Percentiles rank a stretch among this genome's conserved stretches.
These are phyloP conservation scores for Sesamia nonagrioides DNA, from an alignment of 1,140 invertebrate genomes.

Conservation along the genomic window DNA sequence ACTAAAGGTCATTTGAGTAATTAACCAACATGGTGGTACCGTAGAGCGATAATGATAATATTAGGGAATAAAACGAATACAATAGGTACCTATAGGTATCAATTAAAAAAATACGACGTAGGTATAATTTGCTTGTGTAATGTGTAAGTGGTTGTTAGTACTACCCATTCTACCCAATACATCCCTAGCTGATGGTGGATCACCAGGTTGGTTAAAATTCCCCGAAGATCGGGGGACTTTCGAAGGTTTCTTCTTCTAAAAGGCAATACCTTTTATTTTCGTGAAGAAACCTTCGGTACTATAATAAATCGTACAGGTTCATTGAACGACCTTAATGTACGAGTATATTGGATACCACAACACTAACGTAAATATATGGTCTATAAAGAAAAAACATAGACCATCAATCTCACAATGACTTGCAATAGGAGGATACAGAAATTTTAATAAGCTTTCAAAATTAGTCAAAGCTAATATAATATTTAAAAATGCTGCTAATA, in stretches of 20 bases:
- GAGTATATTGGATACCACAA: neutral
- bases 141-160: neutral
- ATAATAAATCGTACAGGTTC: conserved; percentile 24
- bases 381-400: neutral
- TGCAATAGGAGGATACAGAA: neutral
- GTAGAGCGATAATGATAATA: conserved; percentile 11
- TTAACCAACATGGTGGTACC: conserved; percentile 17
- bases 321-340: conserved; percentile 42
- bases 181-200: too few species aligned
- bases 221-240: too few species aligned
- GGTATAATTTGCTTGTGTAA: neutral
- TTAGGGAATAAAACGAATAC: conserved; percentile 23
- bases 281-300: too few species aligned
- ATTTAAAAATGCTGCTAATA: conserved; percentile 5
- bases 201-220: too few species aligned
- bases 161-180: neutral
- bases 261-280: too few species aligned
- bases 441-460: neutral
- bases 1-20: conserved; percentile 20
- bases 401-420: neutral
- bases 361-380: neutral
- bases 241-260: too few species aligned
- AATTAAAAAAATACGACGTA: neutral
- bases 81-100: neutral
- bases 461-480: neutral